phyloP scores from a whole-genome alignment of 2,888 invertebrate genomes.

The Pediacus dermestoides region DNA sequence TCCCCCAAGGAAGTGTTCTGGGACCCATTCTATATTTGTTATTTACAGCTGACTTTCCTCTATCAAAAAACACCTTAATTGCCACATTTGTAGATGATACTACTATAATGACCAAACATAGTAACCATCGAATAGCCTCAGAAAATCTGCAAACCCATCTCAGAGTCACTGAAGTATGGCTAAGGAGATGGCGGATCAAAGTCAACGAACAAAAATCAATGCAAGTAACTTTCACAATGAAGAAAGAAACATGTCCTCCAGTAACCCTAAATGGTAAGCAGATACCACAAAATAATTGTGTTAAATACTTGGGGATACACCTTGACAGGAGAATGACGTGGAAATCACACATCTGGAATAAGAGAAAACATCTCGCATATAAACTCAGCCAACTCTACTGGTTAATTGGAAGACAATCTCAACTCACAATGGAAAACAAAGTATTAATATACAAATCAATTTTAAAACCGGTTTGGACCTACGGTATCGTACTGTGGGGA shows the following conservation, averaged over 20 bases:
- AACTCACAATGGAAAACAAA: too few species aligned
- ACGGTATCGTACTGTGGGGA: too few species aligned
- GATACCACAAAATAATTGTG: constrained; percentile 5
- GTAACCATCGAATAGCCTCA: constrained; percentile 16
- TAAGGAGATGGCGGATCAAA: constrained; percentile 19
- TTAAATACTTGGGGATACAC: constrained; percentile 17
- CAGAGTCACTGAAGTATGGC: constrained; percentile 18
- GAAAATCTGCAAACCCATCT: constrained; percentile 19
- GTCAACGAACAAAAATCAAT: constrained; percentile 12
- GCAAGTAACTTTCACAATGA: constrained; percentile 20
- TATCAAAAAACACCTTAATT: constrained; percentile 11
- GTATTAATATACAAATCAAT: too few species aligned
- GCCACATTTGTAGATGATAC: constrained; percentile 24
- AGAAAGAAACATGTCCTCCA: constrained; percentile 17
- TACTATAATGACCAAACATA: constrained; percentile 14
- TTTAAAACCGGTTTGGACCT: too few species aligned
- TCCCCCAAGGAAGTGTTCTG: constrained; percentile 25
- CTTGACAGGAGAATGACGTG: too few species aligned
- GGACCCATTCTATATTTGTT: constrained; percentile 21
- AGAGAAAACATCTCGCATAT: too few species aligned
- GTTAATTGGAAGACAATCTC: too few species aligned
- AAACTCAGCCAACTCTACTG: too few species aligned
- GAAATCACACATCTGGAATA: too few species aligned
- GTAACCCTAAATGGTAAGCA: constrained; percentile 5
- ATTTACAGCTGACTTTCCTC: constrained; percentile 20